Evolutionary conservation across 2,113 vertebrate genomes (phyloP), one percentile per base, ranked within the genome.

Genomic region (Amblyopsis rosae): DNA sequence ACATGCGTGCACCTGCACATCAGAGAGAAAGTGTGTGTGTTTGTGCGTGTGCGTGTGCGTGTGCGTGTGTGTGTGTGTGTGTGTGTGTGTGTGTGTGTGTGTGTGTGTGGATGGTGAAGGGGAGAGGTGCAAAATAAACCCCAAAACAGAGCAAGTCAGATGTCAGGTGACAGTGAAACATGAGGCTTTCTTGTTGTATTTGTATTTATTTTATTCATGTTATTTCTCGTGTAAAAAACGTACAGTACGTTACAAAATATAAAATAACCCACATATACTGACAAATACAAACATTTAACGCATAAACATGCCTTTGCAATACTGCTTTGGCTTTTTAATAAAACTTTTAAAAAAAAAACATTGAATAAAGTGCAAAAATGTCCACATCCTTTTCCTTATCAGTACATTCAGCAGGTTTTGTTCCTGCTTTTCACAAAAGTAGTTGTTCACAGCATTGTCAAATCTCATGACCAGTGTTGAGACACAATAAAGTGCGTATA

Each of bases 401-500:
- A 90, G 89, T 92, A 94, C 94, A 93, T 95, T 94, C 92, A 89
- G 35, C 35, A 88, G 91, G 90, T 69, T 94, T 92, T 92, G 87
- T 92, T 85, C 87, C 70, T 59, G 12, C 60, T 67, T 90, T 90
- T 87, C 64, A 87, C 84, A 88, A 88, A 89, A 88, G 63, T 92
- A 58, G 67, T 92, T 93, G 90, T 92, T 93, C 91, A 91, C 92
- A 93, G 80, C 72, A 69, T 92, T 88, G 0, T 80, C 67, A 87
- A 62, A 87, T 84, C 81, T 62, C 63, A 65, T 80, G 69, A 65
- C 88, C 88, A 79, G 78, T 89, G 85, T 82, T 79, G 88, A 88
- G 87, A 87, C 87, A 87, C 86, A 77, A 67, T 98, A 97, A 98
- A 97, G 94, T 98, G 94, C 96, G 93, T 92, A 92, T 91, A 91